Percentiles rank a stretch among this genome's conserved stretches.
Conservation (phyloP, 2,888 invertebrate genomes). For the Rapana venosa region DNA sequence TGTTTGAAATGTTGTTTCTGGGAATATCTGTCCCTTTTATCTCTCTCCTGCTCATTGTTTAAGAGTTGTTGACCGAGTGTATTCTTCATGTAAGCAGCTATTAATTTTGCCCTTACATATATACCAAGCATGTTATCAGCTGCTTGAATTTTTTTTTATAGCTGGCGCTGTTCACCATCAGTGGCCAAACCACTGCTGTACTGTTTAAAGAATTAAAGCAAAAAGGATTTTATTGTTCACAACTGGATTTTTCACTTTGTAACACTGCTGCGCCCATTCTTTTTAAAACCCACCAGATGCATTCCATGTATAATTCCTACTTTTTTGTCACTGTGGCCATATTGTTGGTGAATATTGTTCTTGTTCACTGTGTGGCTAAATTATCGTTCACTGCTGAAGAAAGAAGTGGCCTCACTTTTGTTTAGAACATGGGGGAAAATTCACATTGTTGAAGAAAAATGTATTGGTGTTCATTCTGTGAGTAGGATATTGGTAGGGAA, state of each 20-base stretch:
- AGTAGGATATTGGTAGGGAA: not conserved
- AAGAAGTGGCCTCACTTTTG: not conserved
- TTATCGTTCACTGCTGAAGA: not conserved
- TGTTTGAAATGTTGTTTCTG: too few relatives aligned
- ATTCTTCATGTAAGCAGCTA: not conserved
- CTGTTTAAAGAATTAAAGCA: too few relatives aligned
- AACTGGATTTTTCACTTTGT: not conserved
- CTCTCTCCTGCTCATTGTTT: not conserved
- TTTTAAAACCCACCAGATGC: not conserved
- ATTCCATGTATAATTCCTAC: not conserved
- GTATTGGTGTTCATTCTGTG: not conserved
- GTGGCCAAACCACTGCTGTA: slow-evolving; percentile 20
- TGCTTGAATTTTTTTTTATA: not conserved
- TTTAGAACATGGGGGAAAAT: not conserved
- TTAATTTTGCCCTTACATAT: slow-evolving; percentile 8
- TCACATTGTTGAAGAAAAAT: not conserved
- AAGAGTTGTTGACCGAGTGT: not conserved
- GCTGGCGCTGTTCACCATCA: not conserved
- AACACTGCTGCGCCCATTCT: not conserved
- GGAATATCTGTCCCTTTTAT: too few relatives aligned
- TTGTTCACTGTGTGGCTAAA: not conserved
- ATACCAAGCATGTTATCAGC: not conserved
- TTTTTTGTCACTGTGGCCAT: slow-evolving; percentile 20
- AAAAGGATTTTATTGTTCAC: not conserved
- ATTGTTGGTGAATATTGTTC: slow-evolving; percentile 1